Base-by-base conservation (phyloP, 2,888 invertebrate species). In the Microchrysa polita region DNA sequence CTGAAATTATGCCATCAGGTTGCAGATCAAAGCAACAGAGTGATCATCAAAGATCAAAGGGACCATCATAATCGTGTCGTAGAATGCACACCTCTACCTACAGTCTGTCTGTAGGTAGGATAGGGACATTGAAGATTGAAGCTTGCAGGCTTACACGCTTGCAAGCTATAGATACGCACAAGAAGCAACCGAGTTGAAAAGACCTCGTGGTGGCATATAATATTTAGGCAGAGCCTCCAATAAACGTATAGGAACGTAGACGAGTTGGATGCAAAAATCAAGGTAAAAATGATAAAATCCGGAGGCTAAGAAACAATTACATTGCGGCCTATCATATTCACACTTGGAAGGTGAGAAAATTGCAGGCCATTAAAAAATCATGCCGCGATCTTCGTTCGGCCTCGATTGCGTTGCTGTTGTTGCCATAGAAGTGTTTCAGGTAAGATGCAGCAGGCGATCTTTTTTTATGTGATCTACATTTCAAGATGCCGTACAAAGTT, bases 281-380 rank as follows among this genome's bases (percentile, higher is more conserved):
- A 52, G 12, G 22, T 4, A 55, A 60, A 63, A 63, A 61, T 55
- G 52, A 63, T 61, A 72, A 74, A 76, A 76, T 74, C 76, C 76
- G 76, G 76, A 73, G 76, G 76, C 76, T 76, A 76, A 76, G 74
- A 76, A 76, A 76, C 74, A 76, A 76, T 76, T 76, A 74, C 74
- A 74, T 55, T 60, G 67, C 52, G 63, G 69, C 65, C 84, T 83
- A 83, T 84, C 84, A 84, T 84, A 84, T 84, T 84, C 84, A 84
- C 84, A 84, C 84, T 84, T 84, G 82, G 81, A 83, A 84, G 84
- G 84, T 84, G 84, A 84, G 84, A 84, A 84, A 84, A 84, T 84
- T 84, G 83, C 83, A 78, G 82, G 83, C 84, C 83, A 84, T 84
- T 84, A 84, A 84, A 84, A 84, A 83, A 82, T 82, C 73, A 73